These are phyloP conservation scores for Nineta flava DNA, from an alignment of 2,888 invertebrate genomes.

Conservation along the genomic window DNA sequence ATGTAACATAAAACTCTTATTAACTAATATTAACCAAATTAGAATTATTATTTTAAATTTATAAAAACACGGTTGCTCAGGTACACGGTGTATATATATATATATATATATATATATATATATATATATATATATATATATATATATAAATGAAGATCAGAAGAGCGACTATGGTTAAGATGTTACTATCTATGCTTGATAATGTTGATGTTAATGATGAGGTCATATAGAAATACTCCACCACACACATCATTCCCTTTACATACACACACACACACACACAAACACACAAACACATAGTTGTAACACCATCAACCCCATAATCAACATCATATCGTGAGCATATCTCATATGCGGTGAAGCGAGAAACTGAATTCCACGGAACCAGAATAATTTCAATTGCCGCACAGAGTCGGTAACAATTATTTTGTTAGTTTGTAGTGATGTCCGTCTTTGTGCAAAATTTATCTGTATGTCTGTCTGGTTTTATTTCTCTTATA, in stretches of 20 bases:
- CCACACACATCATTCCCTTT: background rate
- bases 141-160: background rate
- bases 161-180: too few relatives aligned
- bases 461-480: too few relatives aligned
- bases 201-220: background rate
- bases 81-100: background rate
- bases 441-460: background rate
- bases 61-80: too few relatives aligned
- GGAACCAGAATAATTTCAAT: slow-evolving; percentile 5
- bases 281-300: background rate
- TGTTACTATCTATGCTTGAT: background rate
- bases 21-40: too few relatives aligned
- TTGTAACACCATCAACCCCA: too few relatives aligned
- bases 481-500: background rate
- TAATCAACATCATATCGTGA: background rate
- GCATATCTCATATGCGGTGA: slow-evolving; percentile 4
- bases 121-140: background rate
- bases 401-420: slow-evolving; percentile 1
- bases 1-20: too few relatives aligned
- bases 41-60: too few relatives aligned
- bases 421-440: slow-evolving; percentile 4
- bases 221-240: background rate
- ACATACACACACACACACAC: background rate
- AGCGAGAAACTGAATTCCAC: slow-evolving; percentile 5
- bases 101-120: slow-evolving; percentile 1